Evolutionary conservation across 2,113 vertebrate species (phyloP).

Genomic region (Phodopus roborovskii): DNA sequence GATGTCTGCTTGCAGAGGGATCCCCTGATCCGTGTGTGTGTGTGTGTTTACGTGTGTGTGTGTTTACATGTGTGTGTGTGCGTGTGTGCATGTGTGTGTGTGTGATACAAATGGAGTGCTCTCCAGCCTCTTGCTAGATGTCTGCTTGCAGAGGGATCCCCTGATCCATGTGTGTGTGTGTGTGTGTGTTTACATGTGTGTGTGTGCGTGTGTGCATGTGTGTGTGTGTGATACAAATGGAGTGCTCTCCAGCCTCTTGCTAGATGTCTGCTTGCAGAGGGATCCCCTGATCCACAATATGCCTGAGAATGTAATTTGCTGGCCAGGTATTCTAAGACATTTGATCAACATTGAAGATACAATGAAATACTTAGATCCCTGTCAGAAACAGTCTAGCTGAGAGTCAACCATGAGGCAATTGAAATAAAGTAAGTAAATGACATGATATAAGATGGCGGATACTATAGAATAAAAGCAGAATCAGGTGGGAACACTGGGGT

Average conservation of each 20-base stretch:
- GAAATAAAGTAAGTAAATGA: neutral
- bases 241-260: neutral
- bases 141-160: no score
- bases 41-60: no score
- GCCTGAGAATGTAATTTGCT: no score
- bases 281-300: neutral
- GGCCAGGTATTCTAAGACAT: neutral
- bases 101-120: no score
- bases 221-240: neutral
- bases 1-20: no score
- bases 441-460: accelerated
- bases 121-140: no score
- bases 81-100: no score
- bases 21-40: no score
- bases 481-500: neutral
- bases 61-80: no score
- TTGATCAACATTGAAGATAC: neutral
- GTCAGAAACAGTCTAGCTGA: neutral
- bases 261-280: neutral
- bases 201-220: neutral
- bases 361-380: neutral
- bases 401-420: neutral
- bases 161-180: neutral
- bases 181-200: no score
- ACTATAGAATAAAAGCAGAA: neutral